phyloP scores from a whole-genome alignment of 1,140 invertebrate species.

The Meloidogyne chitwoodi region DNA sequence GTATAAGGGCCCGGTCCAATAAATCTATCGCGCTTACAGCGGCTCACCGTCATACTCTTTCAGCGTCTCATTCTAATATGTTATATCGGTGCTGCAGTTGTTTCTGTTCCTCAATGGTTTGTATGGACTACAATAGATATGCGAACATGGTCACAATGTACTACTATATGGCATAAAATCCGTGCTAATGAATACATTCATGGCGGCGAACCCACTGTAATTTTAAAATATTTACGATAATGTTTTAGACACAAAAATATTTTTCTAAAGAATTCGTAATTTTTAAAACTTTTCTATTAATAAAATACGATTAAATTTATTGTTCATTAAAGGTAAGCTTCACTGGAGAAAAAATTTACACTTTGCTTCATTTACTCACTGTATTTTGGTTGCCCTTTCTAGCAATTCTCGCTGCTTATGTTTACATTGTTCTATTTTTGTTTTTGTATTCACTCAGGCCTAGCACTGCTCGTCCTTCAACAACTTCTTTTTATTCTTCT shows the following conservation, averaged over 20 bases:
- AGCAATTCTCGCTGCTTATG: constrained; percentile 37
- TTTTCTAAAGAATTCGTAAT: not conserved
- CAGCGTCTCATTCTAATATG: constrained; percentile 35
- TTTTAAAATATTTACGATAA: not conserved
- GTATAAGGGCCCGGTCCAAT: not conserved
- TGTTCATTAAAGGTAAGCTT: constrained; percentile 30
- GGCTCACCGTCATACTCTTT: constrained; percentile 10
- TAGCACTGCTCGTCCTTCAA: not conserved
- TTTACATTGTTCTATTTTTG: constrained; percentile 49
- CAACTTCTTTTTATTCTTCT: not conserved
- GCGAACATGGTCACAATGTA: constrained; percentile 36
- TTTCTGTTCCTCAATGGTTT: constrained; percentile 48
- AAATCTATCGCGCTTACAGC: not conserved
- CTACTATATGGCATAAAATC: constrained; percentile 43
- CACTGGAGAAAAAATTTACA: constrained; percentile 37
- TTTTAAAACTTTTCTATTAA: too few relatives aligned
- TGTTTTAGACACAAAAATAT: not conserved
- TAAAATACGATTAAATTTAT: too few relatives aligned
- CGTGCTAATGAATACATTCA: constrained; percentile 37
- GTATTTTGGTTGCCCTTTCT: constrained; percentile 47
- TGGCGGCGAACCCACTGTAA: constrained; percentile 31
- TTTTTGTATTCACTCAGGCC: constrained; percentile 43
- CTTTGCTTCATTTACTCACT: constrained; percentile 39
- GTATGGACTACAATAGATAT: constrained; percentile 50
- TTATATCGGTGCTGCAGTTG: constrained; percentile 41